Evolutionary conservation across 1,140 invertebrate species (phyloP).

Genomic region (Rhopalosiphum maidis): DNA sequence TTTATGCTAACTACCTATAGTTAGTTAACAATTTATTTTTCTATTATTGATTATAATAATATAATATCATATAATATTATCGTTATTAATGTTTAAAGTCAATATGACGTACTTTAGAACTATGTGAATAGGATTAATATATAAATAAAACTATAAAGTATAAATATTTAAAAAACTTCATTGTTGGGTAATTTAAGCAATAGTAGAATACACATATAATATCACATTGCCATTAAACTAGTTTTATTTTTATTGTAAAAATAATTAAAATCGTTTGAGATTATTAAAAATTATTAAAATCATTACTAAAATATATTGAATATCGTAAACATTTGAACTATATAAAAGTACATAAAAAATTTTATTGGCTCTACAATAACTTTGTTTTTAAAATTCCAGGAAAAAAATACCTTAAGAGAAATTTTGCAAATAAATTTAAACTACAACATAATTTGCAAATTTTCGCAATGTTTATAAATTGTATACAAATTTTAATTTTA

Average conservation of each 20-base stretch:
- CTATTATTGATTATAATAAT: background rate
- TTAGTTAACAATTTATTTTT: background rate
- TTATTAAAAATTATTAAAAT: background rate
- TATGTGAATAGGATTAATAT: background rate
- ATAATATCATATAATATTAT: too few species aligned
- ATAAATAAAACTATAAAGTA: background rate
- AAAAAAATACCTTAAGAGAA: background rate
- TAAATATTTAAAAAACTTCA: background rate
- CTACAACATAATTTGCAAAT: background rate
- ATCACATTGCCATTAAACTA: too few species aligned
- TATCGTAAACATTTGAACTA: background rate
- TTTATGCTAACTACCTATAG: background rate
- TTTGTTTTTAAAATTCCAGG: background rate
- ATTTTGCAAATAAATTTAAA: background rate
- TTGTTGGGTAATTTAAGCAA: background rate
- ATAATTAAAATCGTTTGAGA: too few species aligned
- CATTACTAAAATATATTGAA: background rate
- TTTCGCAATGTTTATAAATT: background rate
- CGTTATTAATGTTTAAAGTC: background rate
- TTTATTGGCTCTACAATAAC: background rate
- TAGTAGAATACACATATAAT: background rate
- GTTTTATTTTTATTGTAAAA: too few species aligned
- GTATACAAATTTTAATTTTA: too few species aligned
- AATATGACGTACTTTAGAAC: background rate
- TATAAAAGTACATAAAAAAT: background rate